phyloP scores from a whole-genome alignment of 2,888 invertebrate species.

The Chaitophorus viminalis region DNA sequence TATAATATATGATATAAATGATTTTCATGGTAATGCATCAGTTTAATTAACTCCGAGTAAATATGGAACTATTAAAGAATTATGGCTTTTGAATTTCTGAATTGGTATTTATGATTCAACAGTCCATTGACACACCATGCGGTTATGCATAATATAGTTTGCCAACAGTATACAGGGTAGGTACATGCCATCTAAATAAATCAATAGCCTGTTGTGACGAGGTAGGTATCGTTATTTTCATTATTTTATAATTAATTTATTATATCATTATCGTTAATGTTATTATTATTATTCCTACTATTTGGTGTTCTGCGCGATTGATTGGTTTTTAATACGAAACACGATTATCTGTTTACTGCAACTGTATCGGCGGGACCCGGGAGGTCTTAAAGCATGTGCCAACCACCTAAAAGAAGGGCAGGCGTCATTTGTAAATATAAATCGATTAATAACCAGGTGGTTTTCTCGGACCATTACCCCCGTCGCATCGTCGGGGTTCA shows the following conservation, averaged over 20 bases:
- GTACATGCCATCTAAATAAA: neutral
- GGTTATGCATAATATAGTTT: neutral
- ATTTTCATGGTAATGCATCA: too few relatives aligned
- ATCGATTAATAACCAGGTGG: constrained; percentile 1
- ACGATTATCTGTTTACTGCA: neutral
- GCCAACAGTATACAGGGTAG: neutral
- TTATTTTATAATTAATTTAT: neutral
- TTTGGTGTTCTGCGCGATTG: neutral
- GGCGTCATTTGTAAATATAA: constrained; percentile 1
- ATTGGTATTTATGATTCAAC: too few relatives aligned
- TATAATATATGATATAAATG: too few relatives aligned
- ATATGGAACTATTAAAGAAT: too few relatives aligned
- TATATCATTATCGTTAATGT: too few relatives aligned
- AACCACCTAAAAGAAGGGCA: neutral
- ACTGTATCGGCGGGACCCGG: neutral
- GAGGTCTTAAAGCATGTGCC: neutral
- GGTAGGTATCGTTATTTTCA: neutral
- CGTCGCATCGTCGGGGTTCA: neutral
- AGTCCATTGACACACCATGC: neutral
- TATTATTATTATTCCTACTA: neutral
- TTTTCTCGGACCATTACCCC: neutral
- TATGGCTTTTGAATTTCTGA: too few relatives aligned
- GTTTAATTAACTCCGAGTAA: too few relatives aligned
- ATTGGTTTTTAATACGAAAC: neutral
- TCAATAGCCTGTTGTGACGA: neutral